Conservation (phyloP, 2,797 vertebrate species). For the Sebastiscus albofasciatus region DNA sequence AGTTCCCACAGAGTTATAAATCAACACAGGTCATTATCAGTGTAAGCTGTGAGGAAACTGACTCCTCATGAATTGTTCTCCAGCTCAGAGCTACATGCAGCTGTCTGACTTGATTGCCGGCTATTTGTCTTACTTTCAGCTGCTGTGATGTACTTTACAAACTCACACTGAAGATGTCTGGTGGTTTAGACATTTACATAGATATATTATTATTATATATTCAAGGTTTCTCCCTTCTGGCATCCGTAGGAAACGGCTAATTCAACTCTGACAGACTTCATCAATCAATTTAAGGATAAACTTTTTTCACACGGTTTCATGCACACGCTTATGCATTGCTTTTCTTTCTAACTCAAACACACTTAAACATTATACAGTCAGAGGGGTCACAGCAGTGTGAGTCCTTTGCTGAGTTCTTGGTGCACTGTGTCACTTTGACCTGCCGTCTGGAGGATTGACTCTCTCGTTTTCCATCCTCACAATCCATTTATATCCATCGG, state of each 20-base stretch:
- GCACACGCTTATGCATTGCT: neutral
- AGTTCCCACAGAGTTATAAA: neutral
- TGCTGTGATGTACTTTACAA: neutral
- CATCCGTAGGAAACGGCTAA: neutral
- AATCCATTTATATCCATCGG: constrained; percentile 39
- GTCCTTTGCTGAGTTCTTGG: neutral
- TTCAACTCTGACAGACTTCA: neutral
- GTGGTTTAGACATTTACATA: constrained; percentile 5
- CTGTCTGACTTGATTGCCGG: constrained; percentile 17
- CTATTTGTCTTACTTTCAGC: constrained; percentile 19
- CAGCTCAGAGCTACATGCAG: constrained; percentile 4
- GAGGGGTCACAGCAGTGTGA: neutral
- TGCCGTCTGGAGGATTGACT: neutral
- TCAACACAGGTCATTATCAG: neutral
- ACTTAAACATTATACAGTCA: neutral
- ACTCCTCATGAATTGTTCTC: neutral
- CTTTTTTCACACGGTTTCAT: neutral
- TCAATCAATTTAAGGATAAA: neutral
- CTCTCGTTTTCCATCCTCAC: constrained; percentile 3
- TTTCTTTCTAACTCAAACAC: neutral
- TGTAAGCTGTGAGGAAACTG: neutral
- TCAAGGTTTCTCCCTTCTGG: neutral
- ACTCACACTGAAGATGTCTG: neutral
- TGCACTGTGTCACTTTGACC: neutral
- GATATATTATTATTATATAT: neutral